Evolutionary conservation across 2,888 invertebrate genomes (phyloP), one percentile per base, ranked within the genome.

Genomic region (Lottia gigantea): DNA sequence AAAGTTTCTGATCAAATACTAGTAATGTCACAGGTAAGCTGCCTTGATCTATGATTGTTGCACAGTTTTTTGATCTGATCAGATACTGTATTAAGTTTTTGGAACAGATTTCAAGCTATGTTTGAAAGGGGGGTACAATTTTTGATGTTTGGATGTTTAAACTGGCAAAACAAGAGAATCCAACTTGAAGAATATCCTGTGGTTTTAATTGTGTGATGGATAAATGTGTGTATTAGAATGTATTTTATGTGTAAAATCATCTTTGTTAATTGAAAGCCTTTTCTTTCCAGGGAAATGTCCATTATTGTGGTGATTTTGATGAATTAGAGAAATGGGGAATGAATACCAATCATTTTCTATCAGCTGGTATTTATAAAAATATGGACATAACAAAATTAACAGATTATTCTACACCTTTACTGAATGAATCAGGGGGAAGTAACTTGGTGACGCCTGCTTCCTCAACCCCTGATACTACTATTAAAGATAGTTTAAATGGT

Each of bases 1-100:
- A 73, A 74, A 69, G 72, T 78, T 67, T 79, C 82, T 46, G 75
- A 79, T 62, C 69, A 73, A 16, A 74, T 81, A 14, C 66, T 81
- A n/a, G 67, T 78, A 14, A 74, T 82, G 75, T 75, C 80, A 67
- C 71, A 78, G 74, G 82, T 81, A 70, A 62, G 73, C 14, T 40
- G 1, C 40, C 7, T 40, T 40, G 31, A 31, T 6, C 31, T 4
- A 31, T 4, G 6, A 6, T 31, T 31, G 2, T 40, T 40, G 11
- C 8, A 40, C 11, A 8, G 40, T 40, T 40, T 11, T 40, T 6
- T 8, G 7, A 1, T 40, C 40, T 40, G 40, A 40, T 40, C 11
- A 11, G 7, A 40, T 40, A 40, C 11, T 4, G 40, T 40, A 40
- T 40, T 40, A 6, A 40, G 11, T 8, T 11, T 40, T 40, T 40